phyloP scores from a whole-genome alignment of 1,140 invertebrate genomes.

The Zaprionus ornatus region DNA sequence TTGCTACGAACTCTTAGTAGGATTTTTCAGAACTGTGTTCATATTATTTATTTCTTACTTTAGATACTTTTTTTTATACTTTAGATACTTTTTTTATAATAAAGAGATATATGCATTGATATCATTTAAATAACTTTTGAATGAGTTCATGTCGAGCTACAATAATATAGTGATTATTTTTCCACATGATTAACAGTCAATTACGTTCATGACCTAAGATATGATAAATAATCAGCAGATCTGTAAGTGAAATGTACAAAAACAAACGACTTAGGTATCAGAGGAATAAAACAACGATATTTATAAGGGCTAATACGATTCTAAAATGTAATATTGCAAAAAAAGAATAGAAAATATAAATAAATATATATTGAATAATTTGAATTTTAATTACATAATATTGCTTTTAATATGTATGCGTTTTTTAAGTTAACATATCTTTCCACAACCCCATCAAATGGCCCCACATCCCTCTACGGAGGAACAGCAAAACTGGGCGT shows the following conservation, averaged over 20 bases:
- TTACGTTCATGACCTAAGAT: not conserved
- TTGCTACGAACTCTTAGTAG: no score
- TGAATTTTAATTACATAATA: not conserved
- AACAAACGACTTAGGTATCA: no score
- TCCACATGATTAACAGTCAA: not conserved
- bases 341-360: not conserved
- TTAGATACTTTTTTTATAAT: no score
- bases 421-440: not conserved
- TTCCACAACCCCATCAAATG: not conserved
- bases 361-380: not conserved
- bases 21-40: no score
- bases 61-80: no score
- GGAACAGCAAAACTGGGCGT: constrained; percentile 16
- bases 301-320: no score
- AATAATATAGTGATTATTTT: not conserved
- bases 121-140: not conserved
- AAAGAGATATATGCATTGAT: no score
- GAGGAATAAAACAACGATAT: no score
- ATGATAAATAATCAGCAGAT: not conserved
- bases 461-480: not conserved
- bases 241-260: no score
- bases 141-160: not conserved
- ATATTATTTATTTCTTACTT: not conserved
- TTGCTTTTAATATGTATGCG: not conserved
- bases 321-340: not conserved